phyloP scores from a whole-genome alignment of 2,113 vertebrate genomes.

The Prunella fulvescens region DNA sequence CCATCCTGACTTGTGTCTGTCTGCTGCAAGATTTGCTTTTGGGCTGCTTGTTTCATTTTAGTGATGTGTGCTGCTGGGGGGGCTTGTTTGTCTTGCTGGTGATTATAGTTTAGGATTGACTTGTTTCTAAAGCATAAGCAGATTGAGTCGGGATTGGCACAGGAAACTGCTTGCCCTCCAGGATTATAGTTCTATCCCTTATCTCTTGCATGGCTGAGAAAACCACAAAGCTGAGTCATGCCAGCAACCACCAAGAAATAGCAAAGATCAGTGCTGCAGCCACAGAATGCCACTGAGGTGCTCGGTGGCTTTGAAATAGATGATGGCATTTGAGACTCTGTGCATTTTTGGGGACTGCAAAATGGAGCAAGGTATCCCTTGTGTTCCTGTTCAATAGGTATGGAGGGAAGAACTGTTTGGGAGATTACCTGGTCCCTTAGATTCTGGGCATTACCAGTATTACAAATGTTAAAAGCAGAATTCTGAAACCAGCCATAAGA shows the following conservation, averaged over 20 bases:
- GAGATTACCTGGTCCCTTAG: no score
- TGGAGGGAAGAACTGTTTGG: no score
- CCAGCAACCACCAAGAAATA: background rate
- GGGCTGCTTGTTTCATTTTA: background rate
- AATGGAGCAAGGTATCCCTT: no score
- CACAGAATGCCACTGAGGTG: background rate
- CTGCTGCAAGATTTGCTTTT: background rate
- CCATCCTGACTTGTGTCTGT: background rate
- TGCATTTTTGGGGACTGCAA: no score
- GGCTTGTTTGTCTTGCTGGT: background rate
- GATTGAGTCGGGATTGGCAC: background rate
- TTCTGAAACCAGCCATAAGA: no score
- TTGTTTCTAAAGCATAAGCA: background rate
- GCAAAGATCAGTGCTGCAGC: background rate
- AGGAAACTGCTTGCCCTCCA: background rate
- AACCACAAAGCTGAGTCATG: slow-evolving; percentile 29
- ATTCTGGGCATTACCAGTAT: no score
- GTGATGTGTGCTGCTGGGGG: background rate
- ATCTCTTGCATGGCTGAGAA: slow-evolving; percentile 7
- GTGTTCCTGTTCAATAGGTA: no score
- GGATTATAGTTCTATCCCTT: background rate
- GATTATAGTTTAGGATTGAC: background rate
- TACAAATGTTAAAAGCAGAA: no score
- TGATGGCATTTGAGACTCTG: no score
- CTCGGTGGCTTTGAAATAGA: background rate